Conservation (phyloP, 1,140 invertebrate genomes). For the Cryptotermes secundus region DNA sequence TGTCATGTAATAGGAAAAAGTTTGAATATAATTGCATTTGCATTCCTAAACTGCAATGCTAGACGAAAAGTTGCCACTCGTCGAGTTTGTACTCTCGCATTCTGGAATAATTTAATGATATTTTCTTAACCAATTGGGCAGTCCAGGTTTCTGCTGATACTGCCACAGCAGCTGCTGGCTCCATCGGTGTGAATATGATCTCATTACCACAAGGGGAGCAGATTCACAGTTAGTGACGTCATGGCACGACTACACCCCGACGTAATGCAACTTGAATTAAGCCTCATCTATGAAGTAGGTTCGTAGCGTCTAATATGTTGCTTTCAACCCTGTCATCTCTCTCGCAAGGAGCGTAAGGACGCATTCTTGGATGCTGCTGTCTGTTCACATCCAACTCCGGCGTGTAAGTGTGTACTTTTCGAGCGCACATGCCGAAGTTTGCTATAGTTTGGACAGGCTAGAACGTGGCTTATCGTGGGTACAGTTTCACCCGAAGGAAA, state of each 20-base stretch:
- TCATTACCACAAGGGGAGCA: neutral
- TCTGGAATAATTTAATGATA: no score
- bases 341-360: neutral
- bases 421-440: neutral
- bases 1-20: no score
- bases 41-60: no score
- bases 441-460: neutral
- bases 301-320: neutral
- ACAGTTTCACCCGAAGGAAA: neutral
- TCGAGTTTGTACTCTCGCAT: no score
- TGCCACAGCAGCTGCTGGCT: neutral
- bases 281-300: neutral
- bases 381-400: no score
- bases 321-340: neutral
- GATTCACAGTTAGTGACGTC: neutral
- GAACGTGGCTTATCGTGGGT: neutral
- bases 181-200: neutral
- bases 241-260: neutral
- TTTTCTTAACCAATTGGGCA: neutral
- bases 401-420: no score
- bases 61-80: no score
- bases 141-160: neutral
- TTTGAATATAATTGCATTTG: no score
- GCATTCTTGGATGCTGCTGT: neutral
- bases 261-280: neutral